Evolutionary conservation across 2,113 vertebrate genomes (phyloP).

Genomic region (Oostethus manadensis): DNA sequence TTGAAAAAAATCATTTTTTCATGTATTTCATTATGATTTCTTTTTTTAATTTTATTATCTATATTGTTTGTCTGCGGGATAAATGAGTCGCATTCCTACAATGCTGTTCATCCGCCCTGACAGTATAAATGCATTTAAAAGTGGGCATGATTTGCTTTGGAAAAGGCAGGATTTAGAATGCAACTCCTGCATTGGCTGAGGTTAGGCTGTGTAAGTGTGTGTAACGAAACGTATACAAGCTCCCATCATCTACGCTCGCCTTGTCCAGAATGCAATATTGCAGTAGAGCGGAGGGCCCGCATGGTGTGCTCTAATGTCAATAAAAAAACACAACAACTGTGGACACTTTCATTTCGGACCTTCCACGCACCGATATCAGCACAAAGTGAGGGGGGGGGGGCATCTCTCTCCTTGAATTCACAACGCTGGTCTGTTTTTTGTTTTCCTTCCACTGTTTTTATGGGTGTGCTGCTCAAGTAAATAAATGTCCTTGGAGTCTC

Average conservation of each 20-base stretch:
- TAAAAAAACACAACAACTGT: not conserved
- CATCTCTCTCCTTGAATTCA: constrained; percentile 15
- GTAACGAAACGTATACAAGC: not conserved
- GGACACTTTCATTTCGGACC: not conserved
- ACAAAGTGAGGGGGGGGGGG: constrained; percentile 43
- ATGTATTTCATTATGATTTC: no score
- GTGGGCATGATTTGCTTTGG: not conserved
- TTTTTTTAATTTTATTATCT: no score
- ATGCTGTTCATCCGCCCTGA: not conserved
- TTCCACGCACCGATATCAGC: constrained; percentile 45
- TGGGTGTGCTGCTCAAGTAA: constrained; percentile 41
- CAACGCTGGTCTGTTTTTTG: constrained; percentile 39
- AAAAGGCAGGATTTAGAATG: not conserved
- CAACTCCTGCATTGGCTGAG: not conserved
- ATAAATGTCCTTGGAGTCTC: constrained; percentile 38
- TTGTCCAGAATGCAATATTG: not conserved
- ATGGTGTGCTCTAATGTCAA: constrained; percentile 2
- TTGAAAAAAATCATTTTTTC: no score
- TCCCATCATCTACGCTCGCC: not conserved
- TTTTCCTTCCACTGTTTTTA: constrained; percentile 52
- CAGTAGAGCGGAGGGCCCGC: not conserved
- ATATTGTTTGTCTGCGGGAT: no score
- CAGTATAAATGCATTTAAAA: not conserved
- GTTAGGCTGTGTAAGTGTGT: not conserved
- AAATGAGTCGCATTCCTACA: no score